Evolutionary conservation across 2,113 vertebrate species (phyloP).

Genomic region (Hypocryptadius cinnamomeus): DNA sequence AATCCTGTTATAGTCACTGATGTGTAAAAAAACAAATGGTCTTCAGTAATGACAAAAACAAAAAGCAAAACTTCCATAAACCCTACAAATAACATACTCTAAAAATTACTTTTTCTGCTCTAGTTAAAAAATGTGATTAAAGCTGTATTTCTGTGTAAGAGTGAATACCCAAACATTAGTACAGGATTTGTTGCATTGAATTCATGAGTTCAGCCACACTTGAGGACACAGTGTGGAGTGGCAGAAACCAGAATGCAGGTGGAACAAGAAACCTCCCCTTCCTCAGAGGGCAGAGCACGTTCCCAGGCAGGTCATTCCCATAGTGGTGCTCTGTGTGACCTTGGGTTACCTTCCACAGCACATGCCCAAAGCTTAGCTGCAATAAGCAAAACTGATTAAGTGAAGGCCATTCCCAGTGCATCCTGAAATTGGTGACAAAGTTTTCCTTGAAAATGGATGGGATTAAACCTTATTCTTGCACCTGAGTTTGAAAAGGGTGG

Average conservation of each 20-base stretch:
- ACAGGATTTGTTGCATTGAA: background rate
- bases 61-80: background rate
- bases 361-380: background rate
- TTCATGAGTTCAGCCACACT: background rate
- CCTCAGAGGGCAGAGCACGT: background rate
- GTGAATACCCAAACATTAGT: background rate
- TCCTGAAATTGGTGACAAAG: background rate
- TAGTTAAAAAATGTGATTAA: background rate
- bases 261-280: background rate
- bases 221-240: accelerated
- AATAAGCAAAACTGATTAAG: background rate
- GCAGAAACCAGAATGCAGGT: background rate
- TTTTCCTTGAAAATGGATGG: background rate
- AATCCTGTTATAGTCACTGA: background rate
- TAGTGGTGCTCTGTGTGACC: background rate
- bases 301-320: background rate
- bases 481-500: background rate
- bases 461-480: background rate
- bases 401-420: background rate
- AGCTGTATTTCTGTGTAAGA: background rate
- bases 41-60: background rate
- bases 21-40: background rate
- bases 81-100: background rate
- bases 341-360: background rate
- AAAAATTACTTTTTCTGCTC: background rate